Conservation (phyloP, 2,113 vertebrate species). For the Istiophorus platypterus region DNA sequence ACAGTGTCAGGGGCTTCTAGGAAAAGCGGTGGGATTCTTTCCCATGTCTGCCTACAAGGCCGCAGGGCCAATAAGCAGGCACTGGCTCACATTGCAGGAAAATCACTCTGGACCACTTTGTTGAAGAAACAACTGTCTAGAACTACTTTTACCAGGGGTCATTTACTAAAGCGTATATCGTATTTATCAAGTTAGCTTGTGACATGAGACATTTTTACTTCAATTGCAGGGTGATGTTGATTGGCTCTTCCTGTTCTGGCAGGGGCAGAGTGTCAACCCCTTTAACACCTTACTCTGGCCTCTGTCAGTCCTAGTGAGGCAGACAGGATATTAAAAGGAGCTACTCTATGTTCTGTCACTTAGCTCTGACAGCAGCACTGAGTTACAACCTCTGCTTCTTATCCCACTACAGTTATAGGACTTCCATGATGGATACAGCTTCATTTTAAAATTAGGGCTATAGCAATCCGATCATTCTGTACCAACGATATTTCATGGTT, state of each 20-base stretch:
- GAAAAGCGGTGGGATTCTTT: conserved; percentile 60
- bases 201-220: conserved; percentile 58
- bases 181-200: conserved; percentile 59
- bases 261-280: conserved; percentile 51
- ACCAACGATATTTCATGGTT: background rate
- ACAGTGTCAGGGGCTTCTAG: conserved; percentile 69
- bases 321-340: conserved; percentile 45
- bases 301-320: conserved; percentile 54
- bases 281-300: conserved; percentile 50
- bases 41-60: conserved; percentile 16
- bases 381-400: conserved; percentile 7
- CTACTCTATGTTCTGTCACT: conserved; percentile 27
- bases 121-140: conserved; percentile 29
- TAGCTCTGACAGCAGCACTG: background rate
- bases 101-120: background rate
- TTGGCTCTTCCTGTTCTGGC: conserved; percentile 69
- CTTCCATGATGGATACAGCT: background rate
- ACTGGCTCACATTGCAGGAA: background rate
- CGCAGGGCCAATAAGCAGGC: conserved; percentile 26
- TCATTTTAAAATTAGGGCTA: conserved; percentile 5
- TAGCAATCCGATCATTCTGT: background rate
- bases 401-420: background rate
- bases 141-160: conserved; percentile 25
- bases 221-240: conserved; percentile 69
- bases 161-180: conserved; percentile 41